Percentiles rank a stretch among this genome's conserved stretches.
Conservation (phyloP, 2,888 invertebrate genomes). For the Aspidapion aeneum region DNA sequence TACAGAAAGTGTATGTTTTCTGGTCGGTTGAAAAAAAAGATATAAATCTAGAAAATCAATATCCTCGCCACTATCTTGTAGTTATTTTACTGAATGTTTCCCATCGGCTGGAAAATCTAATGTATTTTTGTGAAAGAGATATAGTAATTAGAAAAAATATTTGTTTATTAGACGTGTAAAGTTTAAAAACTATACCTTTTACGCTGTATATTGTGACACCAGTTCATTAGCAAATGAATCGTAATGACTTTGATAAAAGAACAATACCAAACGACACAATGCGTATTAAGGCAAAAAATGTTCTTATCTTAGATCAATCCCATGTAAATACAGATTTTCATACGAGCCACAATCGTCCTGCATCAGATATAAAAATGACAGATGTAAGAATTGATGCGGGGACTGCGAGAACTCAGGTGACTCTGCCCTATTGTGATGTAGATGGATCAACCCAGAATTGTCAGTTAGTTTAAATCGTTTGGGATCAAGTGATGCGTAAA, state of each 20-base stretch:
- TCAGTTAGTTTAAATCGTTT: conserved; percentile 39
- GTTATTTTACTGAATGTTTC: too few relatives aligned
- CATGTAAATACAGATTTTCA: conserved; percentile 17
- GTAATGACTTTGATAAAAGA: neutral
- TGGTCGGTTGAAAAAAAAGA: too few relatives aligned
- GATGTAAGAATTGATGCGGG: conserved; percentile 33
- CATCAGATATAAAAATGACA: conserved; percentile 29
- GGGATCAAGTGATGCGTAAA: conserved; percentile 37
- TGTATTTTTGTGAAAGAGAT: too few relatives aligned
- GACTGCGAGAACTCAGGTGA: conserved; percentile 33
- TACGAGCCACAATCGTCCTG: conserved; percentile 12
- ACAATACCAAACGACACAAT: neutral
- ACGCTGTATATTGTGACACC: too few relatives aligned
- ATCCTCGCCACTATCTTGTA: too few relatives aligned
- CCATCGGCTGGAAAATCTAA: too few relatives aligned
- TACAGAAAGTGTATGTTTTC: too few relatives aligned
- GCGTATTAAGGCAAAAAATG: neutral
- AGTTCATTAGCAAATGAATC: too few relatives aligned
- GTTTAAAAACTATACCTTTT: too few relatives aligned
- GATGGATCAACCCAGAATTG: conserved; percentile 34
- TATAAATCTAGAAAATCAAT: too few relatives aligned
- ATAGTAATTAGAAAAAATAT: too few relatives aligned
- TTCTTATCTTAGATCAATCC: conserved; percentile 10
- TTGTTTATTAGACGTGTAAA: too few relatives aligned
- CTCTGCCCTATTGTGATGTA: conserved; percentile 37